These are phyloP conservation scores for Caenorhabditis uteleia DNA, from an alignment of 2,888 invertebrate species.

Conservation along the genomic window DNA sequence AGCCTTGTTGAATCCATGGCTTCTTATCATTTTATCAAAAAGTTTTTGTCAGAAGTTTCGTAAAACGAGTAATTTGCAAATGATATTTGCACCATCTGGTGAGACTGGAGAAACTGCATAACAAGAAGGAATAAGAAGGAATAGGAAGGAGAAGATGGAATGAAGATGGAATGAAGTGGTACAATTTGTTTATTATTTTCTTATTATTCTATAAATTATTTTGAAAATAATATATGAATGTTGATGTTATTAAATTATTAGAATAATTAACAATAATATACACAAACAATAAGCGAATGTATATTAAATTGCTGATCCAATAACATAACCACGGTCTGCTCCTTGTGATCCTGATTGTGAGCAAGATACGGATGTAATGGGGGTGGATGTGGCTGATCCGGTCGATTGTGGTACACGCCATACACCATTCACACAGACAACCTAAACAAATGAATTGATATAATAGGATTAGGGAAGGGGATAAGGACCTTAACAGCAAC, in stretches of 20 bases:
- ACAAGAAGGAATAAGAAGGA: no score
- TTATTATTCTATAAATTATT: no score
- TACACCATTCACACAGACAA: not conserved
- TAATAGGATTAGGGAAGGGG: no score
- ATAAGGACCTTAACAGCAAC: no score
- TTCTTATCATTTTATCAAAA: slow-evolving; percentile 38
- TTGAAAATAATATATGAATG: not conserved
- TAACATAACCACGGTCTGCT: not conserved
- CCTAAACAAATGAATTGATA: no score
- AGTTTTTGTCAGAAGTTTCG: slow-evolving; percentile 32
- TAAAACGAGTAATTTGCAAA: slow-evolving; percentile 10
- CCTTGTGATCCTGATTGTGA: slow-evolving; percentile 1
- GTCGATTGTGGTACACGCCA: not conserved
- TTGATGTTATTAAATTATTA: not conserved
- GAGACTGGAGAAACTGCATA: slow-evolving; percentile 29
- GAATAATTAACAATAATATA: not conserved
- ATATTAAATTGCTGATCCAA: not conserved
- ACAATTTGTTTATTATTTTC: no score
- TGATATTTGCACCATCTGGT: slow-evolving; percentile 24
- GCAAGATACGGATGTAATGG: slow-evolving; percentile 3
- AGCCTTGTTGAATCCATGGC: slow-evolving; percentile 48
- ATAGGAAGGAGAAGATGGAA: no score
- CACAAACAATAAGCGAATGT: not conserved
- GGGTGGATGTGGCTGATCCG: not conserved
- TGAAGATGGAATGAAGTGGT: no score